Conservation (phyloP, 2,113 vertebrate genomes). For the Heterotis niloticus region DNA sequence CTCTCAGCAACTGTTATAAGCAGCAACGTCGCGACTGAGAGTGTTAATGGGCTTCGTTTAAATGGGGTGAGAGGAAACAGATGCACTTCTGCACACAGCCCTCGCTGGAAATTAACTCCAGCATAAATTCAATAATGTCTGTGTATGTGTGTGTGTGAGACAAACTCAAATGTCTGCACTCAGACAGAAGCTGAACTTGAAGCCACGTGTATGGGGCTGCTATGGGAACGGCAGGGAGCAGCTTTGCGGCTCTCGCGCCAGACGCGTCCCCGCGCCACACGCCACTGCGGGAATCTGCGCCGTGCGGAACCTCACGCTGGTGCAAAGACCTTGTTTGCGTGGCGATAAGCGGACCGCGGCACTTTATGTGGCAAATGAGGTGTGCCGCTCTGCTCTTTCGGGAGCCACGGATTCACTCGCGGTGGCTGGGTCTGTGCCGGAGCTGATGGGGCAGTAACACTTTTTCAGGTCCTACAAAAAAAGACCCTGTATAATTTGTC, state of each 20-base stretch:
- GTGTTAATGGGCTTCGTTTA: neutral
- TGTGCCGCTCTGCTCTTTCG: neutral
- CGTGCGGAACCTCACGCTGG: neutral
- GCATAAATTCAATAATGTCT: neutral
- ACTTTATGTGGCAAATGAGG: neutral
- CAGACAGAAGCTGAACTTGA: neutral
- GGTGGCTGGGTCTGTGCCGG: neutral
- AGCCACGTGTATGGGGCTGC: neutral
- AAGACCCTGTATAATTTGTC: too few species aligned
- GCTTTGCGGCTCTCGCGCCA: neutral
- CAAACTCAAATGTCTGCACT: neutral
- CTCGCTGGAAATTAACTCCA: neutral
- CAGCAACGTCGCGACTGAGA: neutral
- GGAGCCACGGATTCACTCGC: neutral
- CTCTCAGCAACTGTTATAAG: neutral
- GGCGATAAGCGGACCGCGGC: neutral
- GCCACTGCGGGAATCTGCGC: neutral
- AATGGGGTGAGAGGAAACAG: neutral
- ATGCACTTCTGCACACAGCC: neutral
- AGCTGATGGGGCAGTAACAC: neutral
- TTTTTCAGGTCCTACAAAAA: neutral
- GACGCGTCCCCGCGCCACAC: neutral
- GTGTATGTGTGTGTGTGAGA: neutral
- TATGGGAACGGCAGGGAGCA: conserved; percentile 6
- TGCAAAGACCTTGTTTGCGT: neutral